Base-by-base conservation (phyloP, 2,888 invertebrate species). In the Anorthoa munda region DNA sequence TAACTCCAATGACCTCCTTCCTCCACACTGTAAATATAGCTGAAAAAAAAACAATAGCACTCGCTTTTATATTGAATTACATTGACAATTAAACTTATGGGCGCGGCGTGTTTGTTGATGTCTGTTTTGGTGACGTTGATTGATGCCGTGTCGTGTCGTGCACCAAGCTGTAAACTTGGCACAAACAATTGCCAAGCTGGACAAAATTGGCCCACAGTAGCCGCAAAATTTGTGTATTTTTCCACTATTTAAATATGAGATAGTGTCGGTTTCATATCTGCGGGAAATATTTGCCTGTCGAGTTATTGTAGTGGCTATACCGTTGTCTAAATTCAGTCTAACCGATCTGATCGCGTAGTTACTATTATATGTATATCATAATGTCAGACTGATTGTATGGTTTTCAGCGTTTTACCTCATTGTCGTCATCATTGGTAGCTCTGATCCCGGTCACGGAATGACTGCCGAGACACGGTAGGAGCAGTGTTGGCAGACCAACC, bases 151-250 rank as follows among this genome's bases (percentile, higher is more conserved):
- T 87, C 84, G 88, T 85, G 86, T 87, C 88, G 85, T 83, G 82
- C 86, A 86, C 87, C 87, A 89, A 92, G 92, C 91, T 93, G 91
- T 92, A 90, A 92, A 93, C 91, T 93, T 90, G 77, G 83, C 81
- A 83, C 89, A 93, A 93, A 93, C 92, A 91, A 93, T 93, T 92
- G 88, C 89, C 85, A 86, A 88, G 84, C 86, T 86, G 83, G 81
- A 81, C 65, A 82, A 82, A 89, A 79, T 86, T 86, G 73, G 72
- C 69, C 65, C 80, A 72, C 75, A 78, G 74, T 77, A 77, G 75
- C 82, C 77, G 75, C 81, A 82, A 88, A 89, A 89, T 92, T 90
- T 87, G 75, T 90, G 31, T 64, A 66, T 60, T 89, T 85, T 91
- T 92, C 91, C 88, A 90, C 87, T 87, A 90, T 89, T 90, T 87